Percentiles rank a stretch among this genome's conserved stretches.
Conservation (phyloP, 2,888 invertebrate species). For the Nephrocerus scutellatus region DNA sequence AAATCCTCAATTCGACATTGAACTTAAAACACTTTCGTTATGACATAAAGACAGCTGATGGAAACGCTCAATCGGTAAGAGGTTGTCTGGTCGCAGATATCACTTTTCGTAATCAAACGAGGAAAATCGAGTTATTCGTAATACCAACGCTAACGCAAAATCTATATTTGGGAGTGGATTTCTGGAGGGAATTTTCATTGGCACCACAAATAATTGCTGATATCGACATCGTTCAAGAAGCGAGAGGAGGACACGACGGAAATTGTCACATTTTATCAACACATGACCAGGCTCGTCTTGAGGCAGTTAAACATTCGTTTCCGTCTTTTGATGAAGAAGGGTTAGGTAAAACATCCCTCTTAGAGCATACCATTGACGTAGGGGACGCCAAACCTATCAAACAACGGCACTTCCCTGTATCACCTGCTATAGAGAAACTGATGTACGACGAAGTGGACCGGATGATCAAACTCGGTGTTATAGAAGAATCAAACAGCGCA, state of each 20-base stretch:
- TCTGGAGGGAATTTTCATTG: constrained; percentile 12
- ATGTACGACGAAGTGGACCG: constrained; percentile 28
- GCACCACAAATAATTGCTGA: constrained; percentile 4
- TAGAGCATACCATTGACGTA: constrained; percentile 16
- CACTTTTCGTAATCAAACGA: neutral
- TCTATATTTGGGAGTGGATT: constrained; percentile 16
- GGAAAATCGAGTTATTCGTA: constrained; percentile 1
- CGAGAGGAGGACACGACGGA: neutral
- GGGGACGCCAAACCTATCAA: constrained; percentile 17
- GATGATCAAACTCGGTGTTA: constrained; percentile 30
- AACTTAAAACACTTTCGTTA: neutral
- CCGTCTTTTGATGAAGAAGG: constrained; percentile 3
- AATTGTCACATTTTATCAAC: constrained; percentile 1
- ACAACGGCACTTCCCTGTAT: constrained; percentile 20
- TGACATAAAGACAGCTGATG: constrained; percentile 9
- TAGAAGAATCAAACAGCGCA: constrained; percentile 28
- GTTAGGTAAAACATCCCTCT: constrained; percentile 13
- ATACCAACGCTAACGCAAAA: constrained; percentile 10
- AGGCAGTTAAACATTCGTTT: neutral
- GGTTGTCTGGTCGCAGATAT: constrained; percentile 5
- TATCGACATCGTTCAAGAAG: neutral
- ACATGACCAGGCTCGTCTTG: neutral
- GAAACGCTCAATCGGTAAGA: constrained; percentile 1
- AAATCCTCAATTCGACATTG: neutral
- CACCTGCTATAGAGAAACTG: constrained; percentile 19